Evolutionary conservation across 2,797 vertebrate genomes (phyloP), one percentile per base, ranked within the genome.

Genomic region (Amblyopsis hoosieri): DNA sequence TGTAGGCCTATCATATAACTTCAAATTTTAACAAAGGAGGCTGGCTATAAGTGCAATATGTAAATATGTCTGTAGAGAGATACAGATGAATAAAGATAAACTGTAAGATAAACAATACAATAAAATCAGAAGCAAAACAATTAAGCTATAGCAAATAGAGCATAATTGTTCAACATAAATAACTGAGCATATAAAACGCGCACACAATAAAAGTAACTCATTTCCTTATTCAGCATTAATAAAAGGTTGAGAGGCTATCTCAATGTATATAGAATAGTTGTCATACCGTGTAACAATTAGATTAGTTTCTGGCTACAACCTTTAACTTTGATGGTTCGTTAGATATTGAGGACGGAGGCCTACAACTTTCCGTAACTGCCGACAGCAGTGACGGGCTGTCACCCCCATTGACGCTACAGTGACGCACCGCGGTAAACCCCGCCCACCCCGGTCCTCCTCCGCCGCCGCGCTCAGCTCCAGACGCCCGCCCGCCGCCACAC

Each of bases 381-480:
- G 86, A 87, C 84, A 87, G 72, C 68, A 75, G 37, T 80, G 80
- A 76, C 80, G 85, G 83, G 76, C 83, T 76, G 74, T 80, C 84
- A 83, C 77, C 74, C 66, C 70, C 72, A 42, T 75, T 90, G 91
- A 92, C 90, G 92, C 37, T 9, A 2, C 37, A 7, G 37, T 42
- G 47, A 48, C 47, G 47, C 13, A 14, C 47, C 12, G 1, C 37
- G 7, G 37, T 2, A 42, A 9, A 3, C 37, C 37, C 37, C 37
- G 37, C 37, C 37, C 37, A 9, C 7, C 33, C 8, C 37, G 37
- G 8, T 54, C 59, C 47, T 3, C 47, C 47, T n/a, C 47, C 47
- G 12, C 47, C 12, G 10, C 77, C 79, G 79, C 37, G 74, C 6
- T 50, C 83, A 75, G 75, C 81, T 77, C 63, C 65, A 14, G 74